phyloP scores from a whole-genome alignment of 2,113 vertebrate genomes.

The Nerophis lumbriciformis region DNA sequence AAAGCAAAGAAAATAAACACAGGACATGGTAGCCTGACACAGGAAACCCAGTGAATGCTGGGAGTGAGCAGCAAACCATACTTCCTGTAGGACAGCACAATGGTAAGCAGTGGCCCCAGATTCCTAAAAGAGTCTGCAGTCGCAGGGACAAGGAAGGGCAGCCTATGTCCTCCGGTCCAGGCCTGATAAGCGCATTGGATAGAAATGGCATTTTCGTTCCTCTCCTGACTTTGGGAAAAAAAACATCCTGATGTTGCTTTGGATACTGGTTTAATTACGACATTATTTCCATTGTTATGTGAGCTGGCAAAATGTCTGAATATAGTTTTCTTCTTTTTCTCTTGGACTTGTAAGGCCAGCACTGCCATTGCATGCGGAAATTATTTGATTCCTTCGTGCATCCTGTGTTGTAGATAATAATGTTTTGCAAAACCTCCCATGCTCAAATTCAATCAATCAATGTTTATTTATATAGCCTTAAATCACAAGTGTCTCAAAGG shows the following conservation, averaged over 20 bases:
- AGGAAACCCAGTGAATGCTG: conserved; percentile 79
- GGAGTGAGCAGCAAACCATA: conserved; percentile 67
- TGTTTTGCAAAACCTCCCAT: neutral
- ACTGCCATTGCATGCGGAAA: conserved; percentile 5
- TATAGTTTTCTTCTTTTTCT: conserved; percentile 4
- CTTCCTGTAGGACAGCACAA: conserved; percentile 77
- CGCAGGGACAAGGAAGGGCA: conserved; percentile 68
- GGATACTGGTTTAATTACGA: conserved; percentile 41
- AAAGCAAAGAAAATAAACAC: conserved; percentile 78
- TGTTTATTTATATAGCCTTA: too few relatives aligned
- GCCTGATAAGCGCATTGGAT: conserved; percentile 68
- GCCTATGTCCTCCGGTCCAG: conserved; percentile 58
- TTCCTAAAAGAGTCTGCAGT: conserved; percentile 63
- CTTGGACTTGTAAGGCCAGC: conserved; percentile 6
- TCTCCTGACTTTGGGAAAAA: conserved; percentile 38
- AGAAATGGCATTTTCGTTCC: conserved; percentile 57
- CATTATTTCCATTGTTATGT: conserved; percentile 10
- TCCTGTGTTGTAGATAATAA: conserved; percentile 1
- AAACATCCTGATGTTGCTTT: conserved; percentile 52
- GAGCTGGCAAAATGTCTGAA: neutral
- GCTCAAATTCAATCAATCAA: too few relatives aligned
- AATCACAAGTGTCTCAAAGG: too few relatives aligned
- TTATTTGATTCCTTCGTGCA: neutral
- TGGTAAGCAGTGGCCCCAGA: conserved; percentile 65
- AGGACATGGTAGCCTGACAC: conserved; percentile 77